A percentile compares a stretch with the other conserved stretches of the same genome.
phyloP scores from a whole-genome alignment of 1,140 invertebrate genomes.

The Microplitis demolitor region DNA sequence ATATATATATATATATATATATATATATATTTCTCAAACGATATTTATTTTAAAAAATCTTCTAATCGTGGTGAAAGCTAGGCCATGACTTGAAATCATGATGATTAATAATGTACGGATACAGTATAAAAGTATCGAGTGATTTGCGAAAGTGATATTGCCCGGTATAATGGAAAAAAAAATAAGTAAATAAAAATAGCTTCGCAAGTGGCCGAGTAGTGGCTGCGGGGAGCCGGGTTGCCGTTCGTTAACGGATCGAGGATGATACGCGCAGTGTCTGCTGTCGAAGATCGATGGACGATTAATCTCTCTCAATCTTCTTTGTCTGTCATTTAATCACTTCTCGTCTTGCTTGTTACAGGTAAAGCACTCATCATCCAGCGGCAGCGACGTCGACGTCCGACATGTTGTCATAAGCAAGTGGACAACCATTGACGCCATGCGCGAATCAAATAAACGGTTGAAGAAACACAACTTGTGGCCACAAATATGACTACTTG shows the following conservation, averaged over 20 bases:
- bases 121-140: background rate
- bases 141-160: slow-evolving; percentile 2
- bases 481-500: too few relatives aligned
- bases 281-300: slow-evolving; percentile 26
- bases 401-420: slow-evolving; percentile 3
- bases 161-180: background rate
- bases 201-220: too few relatives aligned
- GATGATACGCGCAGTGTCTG: background rate
- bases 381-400: background rate
- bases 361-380: slow-evolving; percentile 4
- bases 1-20: too few relatives aligned
- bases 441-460: background rate
- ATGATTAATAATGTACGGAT: background rate
- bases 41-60: background rate
- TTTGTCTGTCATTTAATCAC: slow-evolving; percentile 30
- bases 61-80: background rate
- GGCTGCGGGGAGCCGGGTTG: background rate
- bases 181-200: too few relatives aligned
- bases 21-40: background rate
- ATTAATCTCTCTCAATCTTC: slow-evolving; percentile 34
- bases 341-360: slow-evolving; percentile 27
- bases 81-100: background rate
- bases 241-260: slow-evolving; percentile 7
- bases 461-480: background rate
- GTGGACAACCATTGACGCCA: background rate